A percentile compares a stretch with the other conserved stretches of the same genome.
Evolutionary conservation across 2,888 invertebrate species (phyloP).

Genomic region (Volucella inflata): DNA sequence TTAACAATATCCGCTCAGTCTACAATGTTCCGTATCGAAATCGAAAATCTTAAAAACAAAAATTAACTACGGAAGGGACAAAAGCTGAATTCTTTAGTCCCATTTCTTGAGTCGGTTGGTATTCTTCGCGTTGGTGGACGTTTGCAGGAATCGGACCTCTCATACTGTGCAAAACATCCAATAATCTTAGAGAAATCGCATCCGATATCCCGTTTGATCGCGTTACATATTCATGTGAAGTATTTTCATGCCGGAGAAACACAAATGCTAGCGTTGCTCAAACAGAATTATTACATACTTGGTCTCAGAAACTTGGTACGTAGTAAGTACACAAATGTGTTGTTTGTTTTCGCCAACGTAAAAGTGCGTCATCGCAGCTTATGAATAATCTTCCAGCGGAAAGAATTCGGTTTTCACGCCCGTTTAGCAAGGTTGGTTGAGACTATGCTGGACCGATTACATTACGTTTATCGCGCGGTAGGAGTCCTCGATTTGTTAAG

Average conservation of each 20-base stretch:
- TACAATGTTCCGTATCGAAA: slow-evolving; percentile 8
- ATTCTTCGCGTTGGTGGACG: slow-evolving; percentile 15
- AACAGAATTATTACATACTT: neutral
- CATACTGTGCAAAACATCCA: slow-evolving; percentile 17
- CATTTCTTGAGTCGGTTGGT: slow-evolving; percentile 18
- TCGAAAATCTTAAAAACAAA: slow-evolving; percentile 7
- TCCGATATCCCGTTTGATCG: slow-evolving; percentile 11
- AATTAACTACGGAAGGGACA: neutral
- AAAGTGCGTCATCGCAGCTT: neutral
- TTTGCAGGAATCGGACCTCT: slow-evolving; percentile 28
- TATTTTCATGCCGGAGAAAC: slow-evolving; percentile 1
- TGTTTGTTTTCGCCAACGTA: neutral
- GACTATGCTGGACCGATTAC: no score
- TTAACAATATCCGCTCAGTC: slow-evolving; percentile 23
- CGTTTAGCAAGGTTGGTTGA: no score
- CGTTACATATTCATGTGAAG: slow-evolving; percentile 5
- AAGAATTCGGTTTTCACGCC: no score
- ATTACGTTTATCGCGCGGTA: neutral
- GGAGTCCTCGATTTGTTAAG: neutral
- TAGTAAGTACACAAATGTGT: neutral
- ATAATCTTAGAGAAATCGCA: slow-evolving; percentile 8
- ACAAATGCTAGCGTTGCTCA: neutral
- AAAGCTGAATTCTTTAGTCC: slow-evolving; percentile 9
- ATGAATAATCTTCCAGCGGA: no score
- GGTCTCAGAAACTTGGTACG: no score